A percentile compares a stretch with the other conserved stretches of the same genome.
Conservation (phyloP, 2,113 vertebrate genomes). For the Marmota flaviventris region DNA sequence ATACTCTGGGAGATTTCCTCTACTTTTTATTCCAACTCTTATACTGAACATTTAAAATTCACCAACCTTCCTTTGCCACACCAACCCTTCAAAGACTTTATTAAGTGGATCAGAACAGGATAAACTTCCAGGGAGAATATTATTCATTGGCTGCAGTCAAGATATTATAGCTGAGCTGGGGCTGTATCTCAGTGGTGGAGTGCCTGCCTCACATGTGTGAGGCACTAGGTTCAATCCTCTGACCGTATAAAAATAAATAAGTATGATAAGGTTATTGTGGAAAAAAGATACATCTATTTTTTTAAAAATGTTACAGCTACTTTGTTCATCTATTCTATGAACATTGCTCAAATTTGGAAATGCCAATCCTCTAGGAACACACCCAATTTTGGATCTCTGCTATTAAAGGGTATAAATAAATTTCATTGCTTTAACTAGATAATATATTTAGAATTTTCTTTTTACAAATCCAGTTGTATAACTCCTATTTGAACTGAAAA, state of each 20-base stretch:
- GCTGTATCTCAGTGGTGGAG: no score
- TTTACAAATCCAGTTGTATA: not conserved
- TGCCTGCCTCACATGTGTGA: no score
- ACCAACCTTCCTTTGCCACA: no score
- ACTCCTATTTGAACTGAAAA: not conserved
- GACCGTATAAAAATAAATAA: no score
- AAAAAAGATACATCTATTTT: no score
- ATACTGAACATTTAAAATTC: not conserved
- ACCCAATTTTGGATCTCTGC: not conserved
- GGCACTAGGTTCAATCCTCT: no score
- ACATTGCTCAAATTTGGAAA: not conserved
- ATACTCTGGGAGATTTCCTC: not conserved
- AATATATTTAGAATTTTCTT: not conserved
- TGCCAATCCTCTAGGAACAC: not conserved
- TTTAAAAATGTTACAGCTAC: no score
- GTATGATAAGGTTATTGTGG: no score
- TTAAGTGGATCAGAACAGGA: not conserved
- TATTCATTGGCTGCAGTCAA: not conserved
- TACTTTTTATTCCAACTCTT: not conserved
- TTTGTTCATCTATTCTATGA: not conserved
- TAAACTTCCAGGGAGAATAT: not conserved
- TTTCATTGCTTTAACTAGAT: not conserved
- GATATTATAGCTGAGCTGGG: not conserved
- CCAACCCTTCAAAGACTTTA: slow-evolving; percentile 11
- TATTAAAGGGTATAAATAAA: not conserved